Base-by-base conservation (phyloP, 2,797 vertebrate genomes). In the Schizopygopsis malacanthus region DNA sequence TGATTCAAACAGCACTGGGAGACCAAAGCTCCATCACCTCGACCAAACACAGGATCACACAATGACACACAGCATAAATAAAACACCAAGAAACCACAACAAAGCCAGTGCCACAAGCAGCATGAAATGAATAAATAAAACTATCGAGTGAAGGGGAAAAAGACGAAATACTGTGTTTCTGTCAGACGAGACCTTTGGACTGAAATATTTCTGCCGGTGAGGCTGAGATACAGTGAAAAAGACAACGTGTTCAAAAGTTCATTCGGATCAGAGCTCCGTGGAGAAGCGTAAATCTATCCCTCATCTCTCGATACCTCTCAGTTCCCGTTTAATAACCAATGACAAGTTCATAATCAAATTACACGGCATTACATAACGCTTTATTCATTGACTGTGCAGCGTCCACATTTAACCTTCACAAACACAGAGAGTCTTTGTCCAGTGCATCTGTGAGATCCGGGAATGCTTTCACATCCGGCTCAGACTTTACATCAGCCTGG, bases 381-480 rank as follows among this genome's bases (percentile, higher is more conserved):
- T 37, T 37, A 61, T 78, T 78, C 33, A 41, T 15, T n/a, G 33
- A 77, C 28, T 33, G 47, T 3, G 1, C 72, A 41, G 76, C 7
- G 0, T 78, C 75, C 52, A 41, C 52, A 9, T 43, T 77, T 77
- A 70, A 59, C 72, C 83, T 39, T 28, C 20, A 41, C 16, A 22
- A 16, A 52, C 59, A 81, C 52, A 88, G 77, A 77, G 50, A 54
- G 52, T 43, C 67, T 88, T 83, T 87, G 75, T 85, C 50, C 83
- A 87, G 73, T 73, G 90, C 8, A 33, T 50, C 25, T 73, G 73
- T 28, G 15, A 16, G 88, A 79, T 82, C 71, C 56, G 67, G 65
- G 83, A 92, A 91, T 90, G 91, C 92, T 90, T 90, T 87, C 89
- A 91, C 91, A 56, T 45, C 28, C 11, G 11, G 43, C 63, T 59